phyloP scores from a whole-genome alignment of 2,797 vertebrate species.

The Etheostoma nigrum region DNA sequence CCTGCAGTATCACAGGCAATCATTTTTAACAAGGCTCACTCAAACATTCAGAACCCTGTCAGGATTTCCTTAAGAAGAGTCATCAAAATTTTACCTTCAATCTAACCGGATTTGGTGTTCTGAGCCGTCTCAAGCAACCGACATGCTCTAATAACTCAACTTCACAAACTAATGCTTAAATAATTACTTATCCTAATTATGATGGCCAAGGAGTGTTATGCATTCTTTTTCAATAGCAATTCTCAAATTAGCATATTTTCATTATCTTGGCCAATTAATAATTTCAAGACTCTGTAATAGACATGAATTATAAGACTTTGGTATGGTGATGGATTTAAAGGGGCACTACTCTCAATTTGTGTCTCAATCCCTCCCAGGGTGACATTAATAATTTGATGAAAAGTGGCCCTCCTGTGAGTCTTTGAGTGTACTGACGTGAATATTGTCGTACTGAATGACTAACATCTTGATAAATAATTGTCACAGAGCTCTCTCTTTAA shows the following conservation, averaged over 20 bases:
- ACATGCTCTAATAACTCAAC: conserved; percentile 85
- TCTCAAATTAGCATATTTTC: conserved; percentile 93
- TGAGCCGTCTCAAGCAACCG: conserved; percentile 64
- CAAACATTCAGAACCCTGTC: conserved; percentile 46
- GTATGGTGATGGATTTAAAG: conserved; percentile 86
- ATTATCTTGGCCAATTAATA: conserved; percentile 91
- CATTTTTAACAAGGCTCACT: conserved; percentile 26
- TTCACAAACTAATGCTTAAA: conserved; percentile 88
- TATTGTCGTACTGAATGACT: conserved; percentile 27
- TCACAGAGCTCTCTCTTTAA: background rate
- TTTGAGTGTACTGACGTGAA: conserved; percentile 33
- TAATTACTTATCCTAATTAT: conserved; percentile 92
- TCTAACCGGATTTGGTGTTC: conserved; percentile 66
- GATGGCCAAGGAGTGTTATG: conserved; percentile 88
- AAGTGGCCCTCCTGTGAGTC: conserved; percentile 40
- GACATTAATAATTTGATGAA: conserved; percentile 83
- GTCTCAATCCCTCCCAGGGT: conserved; percentile 78
- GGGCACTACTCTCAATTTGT: conserved; percentile 83
- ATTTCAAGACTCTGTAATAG: conserved; percentile 87
- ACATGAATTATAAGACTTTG: conserved; percentile 85
- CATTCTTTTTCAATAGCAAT: conserved; percentile 87
- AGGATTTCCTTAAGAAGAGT: conserved; percentile 63
- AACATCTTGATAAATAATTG: conserved; percentile 26
- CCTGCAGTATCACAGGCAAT: conserved; percentile 1
- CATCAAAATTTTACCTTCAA: conserved; percentile 69